These are phyloP conservation scores for Ferrisia virgata DNA, from an alignment of 2,888 invertebrate genomes.

Conservation along the genomic window DNA sequence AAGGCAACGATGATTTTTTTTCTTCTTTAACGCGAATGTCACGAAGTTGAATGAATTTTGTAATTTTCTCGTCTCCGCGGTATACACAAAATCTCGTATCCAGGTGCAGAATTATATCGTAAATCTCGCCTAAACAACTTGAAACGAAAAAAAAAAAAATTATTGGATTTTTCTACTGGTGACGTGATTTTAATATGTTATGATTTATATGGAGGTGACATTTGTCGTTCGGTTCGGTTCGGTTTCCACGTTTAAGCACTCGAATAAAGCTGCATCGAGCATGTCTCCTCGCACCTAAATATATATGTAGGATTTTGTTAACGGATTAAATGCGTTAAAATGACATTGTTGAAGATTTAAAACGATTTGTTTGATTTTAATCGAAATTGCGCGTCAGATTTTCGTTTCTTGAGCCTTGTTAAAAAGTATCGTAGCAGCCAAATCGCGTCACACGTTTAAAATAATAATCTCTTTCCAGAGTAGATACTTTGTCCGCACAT, in stretches of 20 bases:
- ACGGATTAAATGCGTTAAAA: too few relatives aligned
- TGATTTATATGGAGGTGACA: not conserved
- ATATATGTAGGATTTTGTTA: too few relatives aligned
- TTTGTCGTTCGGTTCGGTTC: not conserved
- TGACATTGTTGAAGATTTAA: too few relatives aligned
- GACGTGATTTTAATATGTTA: constrained; percentile 9
- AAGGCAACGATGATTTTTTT: not conserved
- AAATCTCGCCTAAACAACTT: not conserved
- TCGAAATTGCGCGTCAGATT: not conserved
- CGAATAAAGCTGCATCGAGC: too few relatives aligned
- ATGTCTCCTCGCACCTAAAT: too few relatives aligned
- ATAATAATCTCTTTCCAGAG: constrained; percentile 7
- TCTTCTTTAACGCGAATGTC: not conserved
- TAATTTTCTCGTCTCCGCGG: not conserved
- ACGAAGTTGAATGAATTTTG: not conserved
- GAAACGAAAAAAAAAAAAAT: constrained; percentile 5
- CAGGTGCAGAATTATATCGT: not conserved
- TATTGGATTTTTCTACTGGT: not conserved
- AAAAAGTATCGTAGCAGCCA: not conserved
- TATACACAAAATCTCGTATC: not conserved
- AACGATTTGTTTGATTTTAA: not conserved
- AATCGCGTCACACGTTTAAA: not conserved
- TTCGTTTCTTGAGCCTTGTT: not conserved
- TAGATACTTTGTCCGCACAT: constrained; percentile 3
- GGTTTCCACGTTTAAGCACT: too few relatives aligned